A percentile compares a stretch with the other conserved stretches of the same genome.
These are phyloP conservation scores for Pygocentrus nattereri DNA, from an alignment of 2,797 vertebrate genomes.

Conservation along the genomic window DNA sequence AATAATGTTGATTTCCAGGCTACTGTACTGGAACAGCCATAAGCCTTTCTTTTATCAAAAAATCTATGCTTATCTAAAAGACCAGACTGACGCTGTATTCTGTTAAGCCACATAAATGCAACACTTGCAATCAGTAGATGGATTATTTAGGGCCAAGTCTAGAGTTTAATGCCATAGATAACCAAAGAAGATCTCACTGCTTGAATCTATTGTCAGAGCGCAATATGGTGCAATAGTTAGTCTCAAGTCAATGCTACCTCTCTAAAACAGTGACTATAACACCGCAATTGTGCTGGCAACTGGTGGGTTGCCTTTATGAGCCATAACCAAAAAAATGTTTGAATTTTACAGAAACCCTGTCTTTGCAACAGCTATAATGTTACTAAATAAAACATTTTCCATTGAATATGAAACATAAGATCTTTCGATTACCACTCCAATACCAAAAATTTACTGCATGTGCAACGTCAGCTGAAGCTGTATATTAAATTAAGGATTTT, in stretches of 20 bases:
- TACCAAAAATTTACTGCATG: slow-evolving; percentile 23
- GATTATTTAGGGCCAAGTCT: background rate
- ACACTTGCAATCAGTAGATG: background rate
- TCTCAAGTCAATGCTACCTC: background rate
- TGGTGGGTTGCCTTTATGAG: slow-evolving; percentile 11
- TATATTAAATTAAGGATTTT: slow-evolving; percentile 13
- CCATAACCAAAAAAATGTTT: slow-evolving; percentile 20
- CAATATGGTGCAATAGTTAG: background rate
- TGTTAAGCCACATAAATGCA: background rate
- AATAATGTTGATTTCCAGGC: background rate
- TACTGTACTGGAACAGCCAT: too few relatives aligned
- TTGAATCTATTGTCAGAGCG: background rate
- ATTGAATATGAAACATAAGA: slow-evolving; percentile 1
- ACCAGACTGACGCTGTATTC: too few relatives aligned
- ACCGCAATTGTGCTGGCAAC: slow-evolving; percentile 11
- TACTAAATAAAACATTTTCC: slow-evolving; percentile 24
- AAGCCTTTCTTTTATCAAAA: too few relatives aligned
- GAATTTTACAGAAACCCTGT: slow-evolving; percentile 6
- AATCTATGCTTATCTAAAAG: too few relatives aligned
- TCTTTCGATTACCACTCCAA: background rate
- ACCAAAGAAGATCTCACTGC: too few relatives aligned
- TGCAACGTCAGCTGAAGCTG: slow-evolving; percentile 8
- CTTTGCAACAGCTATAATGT: slow-evolving; percentile 30
- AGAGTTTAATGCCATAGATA: too few relatives aligned
- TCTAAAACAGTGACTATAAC: background rate